Evolutionary conservation across 2,888 invertebrate genomes (phyloP), one percentile per base, ranked within the genome.

Genomic region (Diadegma fenestrale): DNA sequence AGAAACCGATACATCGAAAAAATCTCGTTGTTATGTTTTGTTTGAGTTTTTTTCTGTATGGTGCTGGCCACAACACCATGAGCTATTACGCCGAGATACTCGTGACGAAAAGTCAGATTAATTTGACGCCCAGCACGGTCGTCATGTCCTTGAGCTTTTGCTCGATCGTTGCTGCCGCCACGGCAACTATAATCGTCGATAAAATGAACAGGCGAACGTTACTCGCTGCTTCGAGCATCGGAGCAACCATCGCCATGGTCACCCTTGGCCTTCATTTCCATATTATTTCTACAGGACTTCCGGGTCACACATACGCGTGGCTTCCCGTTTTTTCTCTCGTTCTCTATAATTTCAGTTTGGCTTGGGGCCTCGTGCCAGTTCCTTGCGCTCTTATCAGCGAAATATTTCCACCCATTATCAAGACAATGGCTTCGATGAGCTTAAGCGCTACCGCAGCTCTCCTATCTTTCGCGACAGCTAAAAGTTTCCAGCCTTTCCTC

Each of bases 21-120:
- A 94, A 94, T 2, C 92, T 94, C 76, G 89, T 94, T 0, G 89
- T 94, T 7, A 92, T 94, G 58, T 93, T 92, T 14, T 90, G 92
- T 0, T 91, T 95, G n/a, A 95, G 95, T 93, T 82, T 94, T 2
- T 95, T 95, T 84, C 94, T 95, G 77, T 95, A 95, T 87, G 92
- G 94, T 17, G 93, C 93, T 41, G 94, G 94, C 2, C 93, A 93
- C 87, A 94, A 94, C 86, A 93, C 94, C 0, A 91, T 94, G 51
- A 92, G 91, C 73, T 94, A 93, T 82, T 94, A 94, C 86, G 91
- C 93, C 5, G 94, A 94, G 84, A 93, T 92, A 17, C 93, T 94
- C 51, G 90, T 94, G 33, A 88, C 88, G 14, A 91, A 89, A 51
- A 94, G 95, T 48, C 92, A 92, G 14, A 88, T 91, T 2, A 92